A percentile compares a stretch with the other conserved stretches of the same genome.
Evolutionary conservation across 2,888 invertebrate genomes (phyloP).

Genomic region (Melanostoma mellinum): DNA sequence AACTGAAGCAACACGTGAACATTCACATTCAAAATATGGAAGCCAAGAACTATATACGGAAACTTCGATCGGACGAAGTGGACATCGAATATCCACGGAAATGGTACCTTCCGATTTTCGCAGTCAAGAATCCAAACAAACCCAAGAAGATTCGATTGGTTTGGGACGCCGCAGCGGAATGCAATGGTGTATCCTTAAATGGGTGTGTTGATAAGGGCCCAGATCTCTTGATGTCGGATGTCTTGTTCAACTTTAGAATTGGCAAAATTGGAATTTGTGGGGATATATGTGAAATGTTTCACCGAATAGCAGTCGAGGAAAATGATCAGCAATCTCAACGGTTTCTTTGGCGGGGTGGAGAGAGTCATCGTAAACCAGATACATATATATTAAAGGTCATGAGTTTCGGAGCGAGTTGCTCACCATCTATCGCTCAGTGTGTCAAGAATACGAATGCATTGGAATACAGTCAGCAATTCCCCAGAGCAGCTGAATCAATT

Average conservation of each 20-base stretch:
- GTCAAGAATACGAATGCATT: slow-evolving; percentile 70
- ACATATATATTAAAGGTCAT: slow-evolving; percentile 71
- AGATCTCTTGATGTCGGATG: slow-evolving; percentile 76
- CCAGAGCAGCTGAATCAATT: slow-evolving; percentile 57
- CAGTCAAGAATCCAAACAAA: slow-evolving; percentile 74
- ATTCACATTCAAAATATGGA: slow-evolving; percentile 41
- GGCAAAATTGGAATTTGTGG: slow-evolving; percentile 76
- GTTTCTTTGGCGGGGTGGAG: slow-evolving; percentile 75
- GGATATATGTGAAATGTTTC: slow-evolving; percentile 76
- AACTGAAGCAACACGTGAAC: slow-evolving; percentile 23
- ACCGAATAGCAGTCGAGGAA: slow-evolving; percentile 63
- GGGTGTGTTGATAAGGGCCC: slow-evolving; percentile 76
- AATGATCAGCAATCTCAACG: slow-evolving; percentile 73
- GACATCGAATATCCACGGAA: slow-evolving; percentile 24
- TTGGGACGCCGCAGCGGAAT: slow-evolving; percentile 76
- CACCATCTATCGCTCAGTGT: slow-evolving; percentile 67
- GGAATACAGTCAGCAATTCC: slow-evolving; percentile 51
- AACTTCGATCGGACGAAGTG: slow-evolving; percentile 37
- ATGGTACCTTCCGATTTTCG: slow-evolving; percentile 75
- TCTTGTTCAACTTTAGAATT: slow-evolving; percentile 78
- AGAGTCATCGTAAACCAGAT: slow-evolving; percentile 44
- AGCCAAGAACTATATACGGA: slow-evolving; percentile 51
- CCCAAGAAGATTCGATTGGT: slow-evolving; percentile 75
- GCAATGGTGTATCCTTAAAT: slow-evolving; percentile 75
- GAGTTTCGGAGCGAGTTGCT: slow-evolving; percentile 74